Evolutionary conservation across 2,888 invertebrate species (phyloP), one percentile per base, ranked within the genome.

Genomic region (Apotomis turbidana): DNA sequence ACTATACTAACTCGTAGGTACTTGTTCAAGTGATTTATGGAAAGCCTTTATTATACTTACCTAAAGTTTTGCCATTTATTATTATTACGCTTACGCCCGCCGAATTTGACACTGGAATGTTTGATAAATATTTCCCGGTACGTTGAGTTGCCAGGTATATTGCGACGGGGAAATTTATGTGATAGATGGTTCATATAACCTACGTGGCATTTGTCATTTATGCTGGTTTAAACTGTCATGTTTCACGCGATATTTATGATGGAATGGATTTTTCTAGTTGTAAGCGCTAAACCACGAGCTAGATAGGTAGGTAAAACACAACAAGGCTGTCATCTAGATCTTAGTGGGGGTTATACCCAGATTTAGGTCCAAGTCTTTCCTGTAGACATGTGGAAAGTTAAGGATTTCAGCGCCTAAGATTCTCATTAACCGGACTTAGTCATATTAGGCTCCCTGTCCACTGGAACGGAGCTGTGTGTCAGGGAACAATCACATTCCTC

Each of bases 51-150:
- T n/a, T 44, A 60, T 46, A 36, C 44, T 55, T 46, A 41, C 27
- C 27, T 2, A 46, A 68, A 68, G 60, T 68, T 68, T 68, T 27
- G 27, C 51, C 57, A 63, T 70, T 70, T 70, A 63, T 70, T 63
- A 70, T 58, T 55, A 38, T 49, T 55, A 41, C 51, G 70, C 38
- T 27, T 27, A 27, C 27, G 27, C 27, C 27, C 55, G 10, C 13
- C 38, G 52, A 49, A 70, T 51, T 63, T 57, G 69, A 57, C 62
- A 62, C 49, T 46, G 49, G 62, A 69, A 46, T 68, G 68, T 62
- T 55, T 36, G 13, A 69, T 54, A 62, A 54, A 62, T 55, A 38
- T 46, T 55, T 46, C 44, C 46, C 52, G 41, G 49, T 41, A 27
- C 27, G 27, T 27, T 27, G 27, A 27, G 27, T 27, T 27, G 27